Conservation (phyloP, 1,140 invertebrate species). For the Eupeodes corollae region DNA sequence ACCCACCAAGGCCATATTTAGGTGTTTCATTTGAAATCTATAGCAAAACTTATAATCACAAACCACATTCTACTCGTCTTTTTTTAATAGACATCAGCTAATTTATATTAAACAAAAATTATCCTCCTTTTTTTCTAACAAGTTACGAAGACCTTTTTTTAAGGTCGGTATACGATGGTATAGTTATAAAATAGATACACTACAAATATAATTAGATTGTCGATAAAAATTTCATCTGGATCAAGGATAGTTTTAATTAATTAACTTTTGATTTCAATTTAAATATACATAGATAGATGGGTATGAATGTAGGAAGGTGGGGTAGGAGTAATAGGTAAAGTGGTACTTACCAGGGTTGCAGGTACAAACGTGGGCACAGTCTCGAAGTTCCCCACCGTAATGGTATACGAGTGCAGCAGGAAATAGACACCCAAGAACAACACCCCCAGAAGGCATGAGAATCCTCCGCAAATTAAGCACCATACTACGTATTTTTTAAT, state of each 20-base stretch:
- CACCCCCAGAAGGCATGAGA: conserved; percentile 58
- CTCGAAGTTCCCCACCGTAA: conserved; percentile 68
- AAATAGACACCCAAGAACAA: conserved; percentile 66
- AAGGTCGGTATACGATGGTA: too few species aligned
- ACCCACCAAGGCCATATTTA: too few species aligned
- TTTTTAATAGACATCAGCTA: too few species aligned
- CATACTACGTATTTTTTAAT: conserved; percentile 62
- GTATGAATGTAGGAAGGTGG: not conserved
- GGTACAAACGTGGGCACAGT: conserved; percentile 76
- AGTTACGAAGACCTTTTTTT: too few species aligned
- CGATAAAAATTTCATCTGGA: not conserved
- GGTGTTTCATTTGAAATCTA: too few species aligned
- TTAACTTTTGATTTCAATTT: not conserved
- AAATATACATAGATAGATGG: not conserved
- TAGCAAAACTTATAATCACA: too few species aligned
- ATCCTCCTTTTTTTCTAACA: too few species aligned
- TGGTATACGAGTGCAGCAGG: conserved; percentile 63
- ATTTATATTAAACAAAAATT: too few species aligned
- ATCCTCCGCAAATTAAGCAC: conserved; percentile 60
- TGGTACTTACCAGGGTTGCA: conserved; percentile 54
- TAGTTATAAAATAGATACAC: too few species aligned
- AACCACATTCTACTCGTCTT: too few species aligned
- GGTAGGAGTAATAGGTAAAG: not conserved
- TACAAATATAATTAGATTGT: not conserved
- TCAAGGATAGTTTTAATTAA: not conserved